Evolutionary conservation across 2,888 invertebrate genomes (phyloP), one percentile per base, ranked within the genome.

Genomic region (Argyresthia goedartella): DNA sequence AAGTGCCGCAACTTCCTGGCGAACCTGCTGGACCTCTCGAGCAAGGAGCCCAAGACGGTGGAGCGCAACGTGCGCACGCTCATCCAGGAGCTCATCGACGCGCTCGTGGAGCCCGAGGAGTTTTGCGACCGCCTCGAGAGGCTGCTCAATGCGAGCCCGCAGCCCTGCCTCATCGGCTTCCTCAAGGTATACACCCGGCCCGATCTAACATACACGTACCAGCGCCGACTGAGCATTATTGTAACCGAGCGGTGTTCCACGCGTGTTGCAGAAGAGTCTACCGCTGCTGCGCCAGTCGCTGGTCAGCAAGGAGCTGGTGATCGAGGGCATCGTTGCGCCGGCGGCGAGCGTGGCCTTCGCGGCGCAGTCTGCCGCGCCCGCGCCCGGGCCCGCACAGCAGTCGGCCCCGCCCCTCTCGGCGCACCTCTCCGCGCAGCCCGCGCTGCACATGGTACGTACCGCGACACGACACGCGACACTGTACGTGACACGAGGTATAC

Each of bases 1-100:
- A 98, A 98, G 88, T 98, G 98, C 89, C 93, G 97, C 71, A 98
- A 97, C 88, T 98, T 98, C 87, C 90, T 98, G 76, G 96, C 97
- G 56, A 98, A 98, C 78, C 90, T 98, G 61, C 90, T 98, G 73
- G 97, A 97, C 76, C 88, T 98, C 72, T 98, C 98, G 58, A 96
- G 95, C 81, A 93, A 96, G 78, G 98, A 98, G 82, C 96, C 97
- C 54, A 94, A 93, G 74, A 91, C 95, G 50, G 98, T 98, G 52
- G 97, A 98, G 76, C 90, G 91, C 64, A 97, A 95, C 86, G 98
- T 98, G 54, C 90, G 96, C 64, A 95, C 93, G 63, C 91, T 98
- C 52, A 98, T 98, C 66, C 98, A 98, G 81, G 97, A 97, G 71
- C 88, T 98, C 64, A 97, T 98, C 60, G 97, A 98, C 81, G 95